Conservation (phyloP, 2,113 vertebrate genomes). For the Otus sunia region DNA sequence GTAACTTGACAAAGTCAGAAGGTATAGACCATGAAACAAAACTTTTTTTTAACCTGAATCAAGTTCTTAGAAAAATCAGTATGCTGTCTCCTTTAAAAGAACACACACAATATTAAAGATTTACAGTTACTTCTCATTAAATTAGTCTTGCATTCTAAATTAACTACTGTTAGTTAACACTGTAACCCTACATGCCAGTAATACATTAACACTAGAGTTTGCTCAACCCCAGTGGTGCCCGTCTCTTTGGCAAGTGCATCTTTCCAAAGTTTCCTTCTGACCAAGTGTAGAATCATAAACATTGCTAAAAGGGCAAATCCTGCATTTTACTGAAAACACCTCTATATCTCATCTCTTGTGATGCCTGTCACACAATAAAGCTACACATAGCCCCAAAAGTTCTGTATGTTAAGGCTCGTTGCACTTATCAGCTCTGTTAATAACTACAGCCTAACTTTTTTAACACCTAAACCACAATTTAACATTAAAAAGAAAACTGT, state of each 20-base stretch:
- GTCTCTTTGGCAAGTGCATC: fast-evolving
- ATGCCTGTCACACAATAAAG: background rate
- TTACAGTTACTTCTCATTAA: background rate
- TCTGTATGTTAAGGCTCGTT: background rate
- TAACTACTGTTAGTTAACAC: background rate
- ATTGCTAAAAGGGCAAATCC: background rate
- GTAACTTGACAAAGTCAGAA: background rate
- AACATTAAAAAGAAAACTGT: background rate
- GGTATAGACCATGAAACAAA: background rate
- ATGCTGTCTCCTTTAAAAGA: background rate
- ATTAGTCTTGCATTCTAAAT: background rate
- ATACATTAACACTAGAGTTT: background rate
- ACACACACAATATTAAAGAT: background rate
- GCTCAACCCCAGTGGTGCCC: background rate
- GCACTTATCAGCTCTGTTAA: background rate
- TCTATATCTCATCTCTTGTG: background rate
- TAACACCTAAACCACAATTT: background rate
- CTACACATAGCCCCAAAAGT: background rate
- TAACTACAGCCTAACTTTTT: background rate
- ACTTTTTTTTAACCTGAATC: fast-evolving
- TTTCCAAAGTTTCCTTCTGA: background rate
- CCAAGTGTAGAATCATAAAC: background rate
- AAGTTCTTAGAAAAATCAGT: background rate
- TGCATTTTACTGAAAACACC: background rate
- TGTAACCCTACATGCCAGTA: background rate